Evolutionary conservation across 2,113 vertebrate genomes (phyloP), one percentile per base, ranked within the genome.

Genomic region (Trochalopteron elliotii): DNA sequence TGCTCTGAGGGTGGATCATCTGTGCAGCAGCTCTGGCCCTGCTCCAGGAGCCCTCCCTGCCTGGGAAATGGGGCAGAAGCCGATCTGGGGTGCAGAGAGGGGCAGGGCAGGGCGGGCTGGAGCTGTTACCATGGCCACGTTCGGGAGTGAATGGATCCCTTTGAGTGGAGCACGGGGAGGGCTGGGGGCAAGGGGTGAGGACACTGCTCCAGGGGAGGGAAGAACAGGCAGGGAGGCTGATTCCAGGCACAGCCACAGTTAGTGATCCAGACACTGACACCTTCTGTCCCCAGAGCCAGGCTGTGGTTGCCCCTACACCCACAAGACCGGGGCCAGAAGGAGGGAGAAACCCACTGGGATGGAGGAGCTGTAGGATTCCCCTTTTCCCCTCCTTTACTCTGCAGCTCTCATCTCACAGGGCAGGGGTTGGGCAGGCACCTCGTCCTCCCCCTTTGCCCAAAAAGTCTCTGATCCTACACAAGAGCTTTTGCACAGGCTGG

Each of bases 71-170:
- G 4, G 45, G 71, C 76, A 55, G 50, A 31, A n/a, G 50, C 22
- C 2, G 0, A 0, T 1, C 13, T 5, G 12, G 71, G 84, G 17
- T 13, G 68, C 42, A 6, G 61, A 7, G 69, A 24, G 44, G 4
- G 76, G 57, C 9, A 2, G 81, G 59, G 74, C 64, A 13, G 59
- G 0, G 30, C 0, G 1, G n/a, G 11, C 16, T 10, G 45, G 44
- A 7, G 7, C 2, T 4, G 24, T 12, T 4, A 9, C 45, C 49
- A 5, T 0, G 1, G 84, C 77, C 1, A 0, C 2, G 12, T 7
- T 21, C 3, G 2, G 86, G 44, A 15, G 8, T 5, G 79, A 72
- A 42, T 10, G 80, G 49, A 52, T 47, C 79, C 44, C 71, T 60
- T 33, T 30, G 79, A 61, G 50, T 0, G 0, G 53, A 42, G 45